Evolutionary conservation across 2,113 vertebrate genomes (phyloP).

Genomic region (Pachycephala philippinensis): DNA sequence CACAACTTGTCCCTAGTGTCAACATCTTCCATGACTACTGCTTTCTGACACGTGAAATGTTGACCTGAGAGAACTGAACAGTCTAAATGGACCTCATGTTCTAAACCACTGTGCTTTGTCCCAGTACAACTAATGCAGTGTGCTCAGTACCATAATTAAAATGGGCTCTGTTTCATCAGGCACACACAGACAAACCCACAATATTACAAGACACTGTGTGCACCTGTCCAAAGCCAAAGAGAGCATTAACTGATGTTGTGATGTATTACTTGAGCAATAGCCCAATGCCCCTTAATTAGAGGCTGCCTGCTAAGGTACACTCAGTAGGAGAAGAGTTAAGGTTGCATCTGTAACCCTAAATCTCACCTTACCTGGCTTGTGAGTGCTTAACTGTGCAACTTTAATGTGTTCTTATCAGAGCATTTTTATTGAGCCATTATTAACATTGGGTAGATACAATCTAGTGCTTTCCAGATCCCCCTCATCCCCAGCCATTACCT

Average conservation of each 20-base stretch:
- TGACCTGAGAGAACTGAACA: not conserved
- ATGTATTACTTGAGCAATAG: not conserved
- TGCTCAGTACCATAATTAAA: not conserved
- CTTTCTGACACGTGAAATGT: not conserved
- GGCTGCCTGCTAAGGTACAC: slow-evolving; percentile 12
- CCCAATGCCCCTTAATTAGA: slow-evolving; percentile 43
- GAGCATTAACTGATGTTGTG: not conserved
- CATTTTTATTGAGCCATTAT: slow-evolving; percentile 50
- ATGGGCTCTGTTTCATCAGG: not conserved
- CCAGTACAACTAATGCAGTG: not conserved
- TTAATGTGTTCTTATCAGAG: slow-evolving; percentile 43
- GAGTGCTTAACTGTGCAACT: slow-evolving; percentile 7
- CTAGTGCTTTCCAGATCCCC: slow-evolving; percentile 4
- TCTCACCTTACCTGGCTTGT: slow-evolving; percentile 33
- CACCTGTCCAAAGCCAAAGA: not conserved
- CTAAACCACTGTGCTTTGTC: not conserved
- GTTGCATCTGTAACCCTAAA: slow-evolving; percentile 44
- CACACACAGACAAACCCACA: not conserved
- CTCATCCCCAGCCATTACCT: not conserved
- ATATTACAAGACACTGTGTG: not conserved
- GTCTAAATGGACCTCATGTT: not conserved
- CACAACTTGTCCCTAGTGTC: not conserved
- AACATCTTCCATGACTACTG: not conserved
- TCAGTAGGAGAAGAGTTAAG: slow-evolving; percentile 51
- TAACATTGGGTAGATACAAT: slow-evolving; percentile 35